Conservation (phyloP, 2,113 vertebrate genomes). For the Kryptolebias marmoratus region DNA sequence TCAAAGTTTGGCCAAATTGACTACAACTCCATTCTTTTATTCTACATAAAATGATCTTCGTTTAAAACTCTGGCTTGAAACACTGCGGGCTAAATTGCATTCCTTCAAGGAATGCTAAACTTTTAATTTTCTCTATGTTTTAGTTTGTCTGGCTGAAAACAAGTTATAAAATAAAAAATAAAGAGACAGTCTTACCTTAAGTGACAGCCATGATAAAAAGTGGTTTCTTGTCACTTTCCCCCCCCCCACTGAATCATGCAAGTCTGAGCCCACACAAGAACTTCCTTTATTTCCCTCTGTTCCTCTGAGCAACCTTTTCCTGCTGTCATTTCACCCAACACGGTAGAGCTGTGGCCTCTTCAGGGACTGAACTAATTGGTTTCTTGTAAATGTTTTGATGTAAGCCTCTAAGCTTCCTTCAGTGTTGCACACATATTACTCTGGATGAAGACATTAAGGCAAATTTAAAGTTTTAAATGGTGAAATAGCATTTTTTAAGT, state of each 20-base stretch:
- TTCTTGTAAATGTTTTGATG: constrained; percentile 18
- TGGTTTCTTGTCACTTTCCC: constrained; percentile 22
- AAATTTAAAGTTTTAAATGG: constrained; percentile 6
- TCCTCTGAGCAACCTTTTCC: background rate
- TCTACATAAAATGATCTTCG: too few species aligned
- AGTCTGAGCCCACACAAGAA: constrained; percentile 8
- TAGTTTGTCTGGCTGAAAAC: constrained; percentile 33
- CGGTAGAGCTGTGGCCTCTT: background rate
- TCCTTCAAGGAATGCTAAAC: too few species aligned
- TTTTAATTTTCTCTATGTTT: background rate
- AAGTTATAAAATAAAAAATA: constrained; percentile 17
- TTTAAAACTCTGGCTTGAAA: constrained; percentile 7
- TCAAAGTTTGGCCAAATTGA: too few species aligned
- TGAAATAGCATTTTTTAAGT: constrained; percentile 21
- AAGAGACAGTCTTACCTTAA: constrained; percentile 19
- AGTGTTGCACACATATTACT: background rate
- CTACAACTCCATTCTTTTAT: too few species aligned
- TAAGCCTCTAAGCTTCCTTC: constrained; percentile 31
- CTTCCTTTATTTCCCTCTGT: constrained; percentile 5
- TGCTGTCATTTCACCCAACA: background rate
- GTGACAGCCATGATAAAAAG: constrained; percentile 53
- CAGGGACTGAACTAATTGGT: constrained; percentile 22
- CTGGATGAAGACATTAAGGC: constrained; percentile 8
- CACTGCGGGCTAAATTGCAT: too few species aligned
- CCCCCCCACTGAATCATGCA: constrained; percentile 7